phyloP scores from a whole-genome alignment of 2,888 invertebrate genomes.

The Venustoraphidia nigricollis region DNA sequence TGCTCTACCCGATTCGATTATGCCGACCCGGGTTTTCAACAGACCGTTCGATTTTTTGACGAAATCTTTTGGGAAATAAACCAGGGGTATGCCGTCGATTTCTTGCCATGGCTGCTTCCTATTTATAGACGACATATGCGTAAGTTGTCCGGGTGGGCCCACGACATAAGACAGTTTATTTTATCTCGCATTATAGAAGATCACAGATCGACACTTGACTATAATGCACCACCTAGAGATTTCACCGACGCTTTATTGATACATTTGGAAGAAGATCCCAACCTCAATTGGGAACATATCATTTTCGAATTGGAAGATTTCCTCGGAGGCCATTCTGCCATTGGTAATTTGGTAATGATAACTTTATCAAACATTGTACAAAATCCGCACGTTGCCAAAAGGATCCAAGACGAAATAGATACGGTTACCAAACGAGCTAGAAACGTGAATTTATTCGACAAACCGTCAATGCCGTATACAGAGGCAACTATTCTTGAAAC shows the following conservation, averaged over 20 bases:
- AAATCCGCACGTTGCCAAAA: constrained; percentile 45
- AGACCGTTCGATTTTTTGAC: constrained; percentile 58
- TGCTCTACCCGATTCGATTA: constrained; percentile 63
- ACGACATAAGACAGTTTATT: constrained; percentile 57
- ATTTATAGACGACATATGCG: constrained; percentile 54
- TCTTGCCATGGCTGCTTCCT: constrained; percentile 66
- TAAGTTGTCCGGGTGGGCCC: constrained; percentile 51
- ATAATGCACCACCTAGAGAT: constrained; percentile 48
- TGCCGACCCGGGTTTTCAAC: constrained; percentile 49
- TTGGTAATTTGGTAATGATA: constrained; percentile 71
- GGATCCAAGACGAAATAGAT: constrained; percentile 56
- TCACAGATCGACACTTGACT: constrained; percentile 36
- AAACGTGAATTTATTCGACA: constrained; percentile 47
- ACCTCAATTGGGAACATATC: constrained; percentile 61
- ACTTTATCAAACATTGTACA: constrained; percentile 52
- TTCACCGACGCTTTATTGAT: constrained; percentile 66
- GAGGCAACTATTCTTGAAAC: constrained; percentile 72
- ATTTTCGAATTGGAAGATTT: constrained; percentile 77
- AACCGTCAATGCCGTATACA: constrained; percentile 56
- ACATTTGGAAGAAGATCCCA: constrained; percentile 46
- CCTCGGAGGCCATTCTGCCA: constrained; percentile 75
- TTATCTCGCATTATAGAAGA: constrained; percentile 51
- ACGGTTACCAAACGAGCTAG: constrained; percentile 36
- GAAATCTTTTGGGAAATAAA: constrained; percentile 87
- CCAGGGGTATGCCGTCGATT: constrained; percentile 75